Base-by-base conservation (phyloP, 2,888 invertebrate species). In the Nomada ferruginata region DNA sequence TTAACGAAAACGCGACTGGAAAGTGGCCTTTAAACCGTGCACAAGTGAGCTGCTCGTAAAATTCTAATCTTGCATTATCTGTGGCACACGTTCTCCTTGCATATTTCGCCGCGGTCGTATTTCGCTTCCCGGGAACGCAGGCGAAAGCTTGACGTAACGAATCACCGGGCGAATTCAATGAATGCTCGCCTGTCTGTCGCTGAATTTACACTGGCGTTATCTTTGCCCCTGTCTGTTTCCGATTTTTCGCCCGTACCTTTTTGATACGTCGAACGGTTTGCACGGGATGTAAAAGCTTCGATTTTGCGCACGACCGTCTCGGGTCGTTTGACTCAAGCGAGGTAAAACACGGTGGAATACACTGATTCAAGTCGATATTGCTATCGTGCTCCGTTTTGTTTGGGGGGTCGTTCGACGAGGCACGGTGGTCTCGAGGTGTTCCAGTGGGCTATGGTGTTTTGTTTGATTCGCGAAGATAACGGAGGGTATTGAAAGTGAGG, bases 41-140 rank as follows among this genome's bases (percentile, higher is more conserved):
- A 7, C 26, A 68, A 23, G 23, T 10, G 72, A 73, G 60, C 84
- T 29, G 81, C 81, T 87, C 79, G 81, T 87, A 87, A 87, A 87
- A 87, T 85, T 85, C 83, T 87, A 87, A 87, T 87, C 87, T 87
- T 66, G 87, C 75, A 87, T 87, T 87, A 87, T 87, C 87, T 84
- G 75, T 71, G 70, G 76, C 79, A 74, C 80, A 87, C 86, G 87
- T 87, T 87, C 87, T 83, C 83, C 75, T 86, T 86, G 82, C 86
- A 87, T 87, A 86, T 86, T 87, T 87, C 73, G 74, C 77, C 76
- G 69, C 66, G 87, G 79, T 80, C 63, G 84, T 82, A 81, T 87
- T 83, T 80, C 78, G 76, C 65, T 82, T 79, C 79, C 69, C 77
- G 57, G 36, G 77, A 81, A 74, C 83, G 63, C 61, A 76, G 75